Base-by-base conservation (phyloP, 1,140 invertebrate genomes). In the Armadillidium nasatum region DNA sequence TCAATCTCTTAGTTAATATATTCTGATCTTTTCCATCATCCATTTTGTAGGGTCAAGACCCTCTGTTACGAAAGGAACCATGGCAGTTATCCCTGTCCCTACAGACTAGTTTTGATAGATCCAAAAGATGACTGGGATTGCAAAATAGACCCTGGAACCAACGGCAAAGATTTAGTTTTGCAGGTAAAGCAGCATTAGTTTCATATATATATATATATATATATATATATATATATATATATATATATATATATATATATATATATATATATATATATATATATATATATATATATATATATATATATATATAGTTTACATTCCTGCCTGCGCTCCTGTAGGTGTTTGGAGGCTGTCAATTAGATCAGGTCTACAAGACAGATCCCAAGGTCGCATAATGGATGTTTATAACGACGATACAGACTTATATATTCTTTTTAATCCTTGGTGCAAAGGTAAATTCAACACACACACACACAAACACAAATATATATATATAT, bases 381-480 rank as follows among this genome's bases (percentile, higher is more conserved):
- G 44, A 11, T 80, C 71, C 11, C 71, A 78, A 4, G 80, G 83
- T 44, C 77, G 79, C 4, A 70, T 69, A 2, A 75, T 77, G 66
- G 78, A 10, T n/a, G 44, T 80, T 15, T 81, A 71, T 77, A 71
- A 70, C 15, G 7, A 80, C 44, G 78, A 83, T 19, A 83, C 85
- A 50, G 85, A 81, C 10, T 84, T 88, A 67, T 88, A 86, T 76
- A 83, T 88, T 21, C 81, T 88, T 19, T 88, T 94, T 82, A 98
- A 98, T 86, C 92, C 93, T 9, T 96, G 82, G 83, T 83, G 82
- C 78, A 79, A 82, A 83, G 84, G 87, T 87, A 80, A 83, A 82
- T 66, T 10, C n/a, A 13, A n/a, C n/a, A n/a, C n/a, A n/a, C n/a
- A n/a, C n/a, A n/a, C n/a, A n/a, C n/a, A n/a, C n/a, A n/a, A n/a